phyloP scores from a whole-genome alignment of 2,113 vertebrate genomes.

The Myiopsitta monachus region DNA sequence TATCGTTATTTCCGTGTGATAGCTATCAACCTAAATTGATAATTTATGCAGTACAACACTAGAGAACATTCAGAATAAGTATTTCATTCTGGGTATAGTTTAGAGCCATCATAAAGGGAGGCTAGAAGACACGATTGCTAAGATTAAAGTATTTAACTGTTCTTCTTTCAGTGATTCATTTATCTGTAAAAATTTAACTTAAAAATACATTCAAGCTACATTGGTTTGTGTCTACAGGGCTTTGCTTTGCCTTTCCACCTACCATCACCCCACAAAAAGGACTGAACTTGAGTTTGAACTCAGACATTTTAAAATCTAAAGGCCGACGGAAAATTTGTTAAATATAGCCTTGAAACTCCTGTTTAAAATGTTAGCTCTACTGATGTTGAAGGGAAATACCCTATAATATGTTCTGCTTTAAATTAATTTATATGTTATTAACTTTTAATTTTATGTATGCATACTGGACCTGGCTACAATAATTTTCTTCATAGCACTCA shows the following conservation, averaged over 20 bases:
- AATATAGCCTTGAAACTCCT: not conserved
- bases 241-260: not conserved
- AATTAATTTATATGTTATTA: not conserved
- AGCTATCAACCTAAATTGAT: slow-evolving; percentile 51
- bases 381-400: not conserved
- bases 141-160: not conserved
- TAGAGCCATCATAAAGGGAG: not conserved
- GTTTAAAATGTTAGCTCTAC: not conserved
- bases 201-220: not conserved
- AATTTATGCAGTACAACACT: not conserved
- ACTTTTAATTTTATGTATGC: not conserved
- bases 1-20: slow-evolving; percentile 56
- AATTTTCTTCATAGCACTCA: not conserved
- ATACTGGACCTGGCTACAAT: no score
- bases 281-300: not conserved
- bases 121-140: not conserved
- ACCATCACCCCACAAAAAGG: not conserved
- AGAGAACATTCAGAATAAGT: not conserved
- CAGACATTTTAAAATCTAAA: not conserved
- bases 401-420: not conserved
- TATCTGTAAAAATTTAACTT: not conserved
- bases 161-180: not conserved
- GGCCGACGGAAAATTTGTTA: not conserved
- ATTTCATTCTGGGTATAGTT: not conserved
- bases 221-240: not conserved